Conservation (phyloP, 2,113 vertebrate genomes). For the Scortum barcoo region DNA sequence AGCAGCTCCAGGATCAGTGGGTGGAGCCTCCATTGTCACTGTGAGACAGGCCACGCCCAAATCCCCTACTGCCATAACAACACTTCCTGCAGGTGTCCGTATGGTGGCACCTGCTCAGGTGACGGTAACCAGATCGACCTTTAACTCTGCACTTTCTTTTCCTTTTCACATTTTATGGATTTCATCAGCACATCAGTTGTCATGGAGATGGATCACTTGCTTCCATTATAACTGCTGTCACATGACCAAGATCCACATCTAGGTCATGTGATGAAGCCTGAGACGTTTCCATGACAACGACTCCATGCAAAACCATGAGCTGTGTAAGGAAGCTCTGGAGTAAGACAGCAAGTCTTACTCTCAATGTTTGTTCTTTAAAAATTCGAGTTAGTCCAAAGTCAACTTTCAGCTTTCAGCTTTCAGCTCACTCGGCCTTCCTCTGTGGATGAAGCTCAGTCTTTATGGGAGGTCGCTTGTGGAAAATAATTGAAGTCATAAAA, state of each 20-base stretch:
- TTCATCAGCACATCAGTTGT: background rate
- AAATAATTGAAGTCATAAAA: too few species aligned
- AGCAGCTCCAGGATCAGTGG: conserved; percentile 80
- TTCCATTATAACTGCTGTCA: background rate
- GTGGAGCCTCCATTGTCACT: conserved; percentile 86
- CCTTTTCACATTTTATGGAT: background rate
- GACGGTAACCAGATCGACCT: conserved; percentile 58
- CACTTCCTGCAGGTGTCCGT: conserved; percentile 88
- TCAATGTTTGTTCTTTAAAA: too few species aligned
- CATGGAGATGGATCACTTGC: background rate
- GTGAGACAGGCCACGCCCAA: conserved; percentile 85
- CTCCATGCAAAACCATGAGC: too few species aligned
- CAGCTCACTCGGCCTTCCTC: too few species aligned
- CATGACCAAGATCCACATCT: too few species aligned
- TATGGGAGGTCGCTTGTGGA: too few species aligned
- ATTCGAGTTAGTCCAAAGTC: too few species aligned
- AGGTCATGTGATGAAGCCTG: background rate
- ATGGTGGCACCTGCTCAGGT: conserved; percentile 89
- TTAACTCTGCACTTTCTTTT: background rate
- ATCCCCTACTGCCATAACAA: conserved; percentile 84
- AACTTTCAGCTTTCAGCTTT: too few species aligned
- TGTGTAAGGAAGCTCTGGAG: too few species aligned
- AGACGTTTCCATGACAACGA: background rate
- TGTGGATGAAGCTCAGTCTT: too few species aligned
- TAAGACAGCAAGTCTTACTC: too few species aligned